Evolutionary conservation across 2,797 vertebrate genomes (phyloP).

Genomic region (Ctenopoma kingsleyae): DNA sequence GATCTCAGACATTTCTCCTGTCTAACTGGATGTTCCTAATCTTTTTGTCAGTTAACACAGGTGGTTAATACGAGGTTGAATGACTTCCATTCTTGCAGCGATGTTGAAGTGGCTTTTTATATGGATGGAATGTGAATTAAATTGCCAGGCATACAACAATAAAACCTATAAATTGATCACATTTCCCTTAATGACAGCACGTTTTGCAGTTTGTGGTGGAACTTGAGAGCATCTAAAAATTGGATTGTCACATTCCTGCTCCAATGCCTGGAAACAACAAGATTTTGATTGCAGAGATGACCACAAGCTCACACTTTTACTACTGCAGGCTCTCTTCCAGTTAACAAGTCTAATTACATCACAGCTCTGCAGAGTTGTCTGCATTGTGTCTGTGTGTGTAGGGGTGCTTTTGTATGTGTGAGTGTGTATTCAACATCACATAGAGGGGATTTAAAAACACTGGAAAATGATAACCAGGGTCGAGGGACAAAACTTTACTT

Average conservation of each 20-base stretch:
- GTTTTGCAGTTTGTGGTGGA: slow-evolving; percentile 28
- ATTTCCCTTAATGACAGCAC: slow-evolving; percentile 26
- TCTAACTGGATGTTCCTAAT: slow-evolving; percentile 39
- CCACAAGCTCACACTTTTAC: slow-evolving; percentile 60
- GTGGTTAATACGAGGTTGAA: slow-evolving; percentile 27
- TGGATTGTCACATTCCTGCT: slow-evolving; percentile 32
- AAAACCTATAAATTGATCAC: slow-evolving; percentile 48
- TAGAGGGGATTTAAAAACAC: slow-evolving; percentile 42
- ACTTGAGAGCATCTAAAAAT: slow-evolving; percentile 39
- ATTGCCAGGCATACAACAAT: slow-evolving; percentile 42
- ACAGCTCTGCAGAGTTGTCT: slow-evolving; percentile 55
- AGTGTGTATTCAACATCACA: not conserved
- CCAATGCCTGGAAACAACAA: slow-evolving; percentile 45
- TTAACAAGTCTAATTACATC: slow-evolving; percentile 77
- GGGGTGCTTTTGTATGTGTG: not conserved
- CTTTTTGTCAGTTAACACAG: slow-evolving; percentile 32
- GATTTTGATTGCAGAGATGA: slow-evolving; percentile 60
- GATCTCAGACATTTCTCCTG: slow-evolving; percentile 40
- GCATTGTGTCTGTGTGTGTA: slow-evolving; percentile 23
- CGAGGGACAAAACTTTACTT: slow-evolving; percentile 29
- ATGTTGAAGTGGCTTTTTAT: slow-evolving; percentile 43
- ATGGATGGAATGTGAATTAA: slow-evolving; percentile 36
- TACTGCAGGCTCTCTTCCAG: slow-evolving; percentile 71
- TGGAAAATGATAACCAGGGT: slow-evolving; percentile 36
- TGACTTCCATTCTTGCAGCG: slow-evolving; percentile 30